Conservation (phyloP, 2,888 invertebrate species). For the Agriopis leucophaearia region DNA sequence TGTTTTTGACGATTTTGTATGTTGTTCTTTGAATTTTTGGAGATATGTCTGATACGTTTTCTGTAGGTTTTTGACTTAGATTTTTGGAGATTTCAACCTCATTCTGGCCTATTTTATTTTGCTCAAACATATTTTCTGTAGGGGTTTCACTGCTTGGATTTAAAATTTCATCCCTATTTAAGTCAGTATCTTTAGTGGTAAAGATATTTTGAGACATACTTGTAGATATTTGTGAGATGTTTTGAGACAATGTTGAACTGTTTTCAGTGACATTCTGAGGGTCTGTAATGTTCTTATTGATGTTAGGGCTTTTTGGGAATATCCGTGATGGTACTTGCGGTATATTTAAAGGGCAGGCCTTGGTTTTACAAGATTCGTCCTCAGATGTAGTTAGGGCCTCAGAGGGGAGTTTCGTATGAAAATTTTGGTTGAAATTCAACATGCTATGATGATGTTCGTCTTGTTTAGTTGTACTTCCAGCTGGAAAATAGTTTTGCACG, state of each 20-base stretch:
- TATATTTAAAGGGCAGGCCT: constrained; percentile 25
- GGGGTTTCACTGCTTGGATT: not conserved
- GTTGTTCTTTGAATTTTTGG: constrained; percentile 2
- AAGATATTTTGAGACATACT: not conserved
- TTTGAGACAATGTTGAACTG: not conserved
- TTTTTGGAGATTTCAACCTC: not conserved
- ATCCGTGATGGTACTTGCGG: constrained; percentile 49
- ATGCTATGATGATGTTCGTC: constrained; percentile 9
- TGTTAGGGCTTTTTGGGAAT: constrained; percentile 7
- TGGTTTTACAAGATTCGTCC: constrained; percentile 2
- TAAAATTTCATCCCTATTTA: not conserved
- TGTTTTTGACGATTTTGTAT: constrained; percentile 7
- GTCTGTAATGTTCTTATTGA: not conserved
- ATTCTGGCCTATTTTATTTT: not conserved
- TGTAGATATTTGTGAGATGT: not conserved
- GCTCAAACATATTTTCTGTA: not conserved
- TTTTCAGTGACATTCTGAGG: constrained; percentile 12
- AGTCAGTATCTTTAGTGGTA: not conserved
- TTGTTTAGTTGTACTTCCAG: constrained; percentile 8
- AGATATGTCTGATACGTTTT: not conserved
- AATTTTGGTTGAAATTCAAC: constrained; percentile 14
- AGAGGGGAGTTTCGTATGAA: not conserved
- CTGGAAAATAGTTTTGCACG: constrained; percentile 13
- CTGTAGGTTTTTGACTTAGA: constrained; percentile 2
- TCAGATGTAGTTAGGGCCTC: not conserved